Percentiles rank a stretch among this genome's conserved stretches.
Conservation (phyloP, 2,797 vertebrate species). For the Oryzias sinensis region DNA sequence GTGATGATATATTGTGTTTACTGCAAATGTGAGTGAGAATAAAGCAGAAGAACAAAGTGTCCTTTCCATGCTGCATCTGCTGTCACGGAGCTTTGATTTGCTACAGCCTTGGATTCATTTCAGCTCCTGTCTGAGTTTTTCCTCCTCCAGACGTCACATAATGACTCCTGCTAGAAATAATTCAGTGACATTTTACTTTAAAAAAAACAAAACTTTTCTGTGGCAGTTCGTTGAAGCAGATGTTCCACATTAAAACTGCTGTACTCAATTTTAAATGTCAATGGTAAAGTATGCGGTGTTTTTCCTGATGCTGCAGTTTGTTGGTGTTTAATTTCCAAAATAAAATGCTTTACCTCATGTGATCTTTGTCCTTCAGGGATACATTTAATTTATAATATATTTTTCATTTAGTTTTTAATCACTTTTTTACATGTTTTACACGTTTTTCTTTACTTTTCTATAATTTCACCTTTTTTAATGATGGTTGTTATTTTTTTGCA, state of each 20-base stretch:
- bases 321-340: neutral
- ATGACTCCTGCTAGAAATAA: neutral
- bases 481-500: no score
- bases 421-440: no score
- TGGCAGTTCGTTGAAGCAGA: constrained; percentile 1
- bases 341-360: constrained; percentile 1
- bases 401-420: neutral
- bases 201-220: constrained; percentile 1
- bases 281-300: constrained; percentile 11
- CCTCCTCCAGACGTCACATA: neutral
- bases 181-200: constrained; percentile 25
- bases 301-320: constrained; percentile 15
- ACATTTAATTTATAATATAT: neutral
- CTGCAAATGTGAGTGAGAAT: no score
- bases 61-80: neutral
- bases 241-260: neutral
- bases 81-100: neutral
- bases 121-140: no score
- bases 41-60: neutral
- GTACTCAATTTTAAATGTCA: constrained; percentile 28
- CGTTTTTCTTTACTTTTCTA: no score
- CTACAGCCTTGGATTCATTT: no score
- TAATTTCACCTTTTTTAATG: no score
- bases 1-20: neutral
- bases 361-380: constrained; percentile 1